Evolutionary conservation across 1,140 invertebrate genomes (phyloP).

Genomic region (Chymomyza costata): DNA sequence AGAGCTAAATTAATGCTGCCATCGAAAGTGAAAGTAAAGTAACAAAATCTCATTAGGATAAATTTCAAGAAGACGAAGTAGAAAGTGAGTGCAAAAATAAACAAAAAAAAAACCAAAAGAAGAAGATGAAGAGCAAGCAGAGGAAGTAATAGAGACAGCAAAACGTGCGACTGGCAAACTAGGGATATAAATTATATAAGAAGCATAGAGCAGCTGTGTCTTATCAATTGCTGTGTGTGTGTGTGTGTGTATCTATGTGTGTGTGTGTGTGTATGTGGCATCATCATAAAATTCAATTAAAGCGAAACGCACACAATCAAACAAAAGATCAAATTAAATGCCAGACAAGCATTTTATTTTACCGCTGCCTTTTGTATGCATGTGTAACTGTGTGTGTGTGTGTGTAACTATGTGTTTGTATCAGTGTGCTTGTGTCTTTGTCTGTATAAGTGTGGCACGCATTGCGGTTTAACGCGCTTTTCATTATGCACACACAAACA

Average conservation of each 20-base stretch:
- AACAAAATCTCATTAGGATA: too few relatives aligned
- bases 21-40: too few relatives aligned
- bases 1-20: too few relatives aligned
- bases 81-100: too few relatives aligned
- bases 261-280: constrained; percentile 30
- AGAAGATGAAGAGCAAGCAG: too few relatives aligned
- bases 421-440: constrained; percentile 9
- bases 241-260: constrained; percentile 4
- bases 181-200: too few relatives aligned
- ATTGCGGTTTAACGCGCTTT: constrained; percentile 54
- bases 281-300: constrained; percentile 71
- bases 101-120: too few relatives aligned
- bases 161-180: too few relatives aligned
- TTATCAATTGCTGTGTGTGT: constrained; percentile 5
- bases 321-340: constrained; percentile 73
- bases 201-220: too few relatives aligned
- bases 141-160: too few relatives aligned
- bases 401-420: constrained; percentile 1
- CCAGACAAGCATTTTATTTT: constrained; percentile 65
- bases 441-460: constrained; percentile 25
- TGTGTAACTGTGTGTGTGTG: constrained; percentile 1
- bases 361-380: neutral
- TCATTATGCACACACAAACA: constrained; percentile 28
- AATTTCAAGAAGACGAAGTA: too few relatives aligned
- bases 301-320: constrained; percentile 67